A percentile compares a stretch with the other conserved stretches of the same genome.
These are phyloP conservation scores for Scaeva pyrastri DNA, from an alignment of 2,888 invertebrate species.

Conservation along the genomic window DNA sequence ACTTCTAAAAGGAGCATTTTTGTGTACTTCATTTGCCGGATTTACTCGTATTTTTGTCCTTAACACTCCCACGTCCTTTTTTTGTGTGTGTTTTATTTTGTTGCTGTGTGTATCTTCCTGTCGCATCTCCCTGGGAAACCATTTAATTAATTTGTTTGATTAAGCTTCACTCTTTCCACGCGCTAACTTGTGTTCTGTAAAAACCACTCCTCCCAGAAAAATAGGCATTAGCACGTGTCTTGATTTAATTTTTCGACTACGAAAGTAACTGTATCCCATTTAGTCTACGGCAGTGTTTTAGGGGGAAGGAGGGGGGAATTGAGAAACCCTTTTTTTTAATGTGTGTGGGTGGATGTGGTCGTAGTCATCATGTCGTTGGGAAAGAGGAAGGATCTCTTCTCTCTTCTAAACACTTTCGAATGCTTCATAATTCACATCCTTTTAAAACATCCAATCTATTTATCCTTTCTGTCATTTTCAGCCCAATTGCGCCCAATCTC, in stretches of 20 bases:
- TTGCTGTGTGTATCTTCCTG: background rate
- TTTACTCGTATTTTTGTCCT: slow-evolving; percentile 22
- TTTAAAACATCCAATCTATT: slow-evolving; percentile 46
- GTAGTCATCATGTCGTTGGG: too few relatives aligned
- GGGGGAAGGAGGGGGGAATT: background rate
- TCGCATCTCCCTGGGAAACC: slow-evolving; percentile 30
- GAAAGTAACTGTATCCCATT: slow-evolving; percentile 7
- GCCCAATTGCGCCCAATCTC: slow-evolving; percentile 68
- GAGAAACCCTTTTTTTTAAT: slow-evolving; percentile 16
- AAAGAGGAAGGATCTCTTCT: slow-evolving; percentile 14
- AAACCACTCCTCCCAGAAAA: background rate
- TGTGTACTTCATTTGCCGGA: slow-evolving; percentile 15
- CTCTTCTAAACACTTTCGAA: slow-evolving; percentile 29
- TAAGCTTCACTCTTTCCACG: slow-evolving; percentile 30
- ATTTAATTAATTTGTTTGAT: slow-evolving; percentile 74
- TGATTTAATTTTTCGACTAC: slow-evolving; percentile 62
- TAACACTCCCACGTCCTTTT: background rate
- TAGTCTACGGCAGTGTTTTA: slow-evolving; percentile 2
- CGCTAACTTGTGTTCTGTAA: background rate
- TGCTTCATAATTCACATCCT: slow-evolving; percentile 62
- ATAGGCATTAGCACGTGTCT: slow-evolving; percentile 67
- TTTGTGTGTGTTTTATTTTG: too few relatives aligned
- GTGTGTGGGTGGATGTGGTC: background rate
- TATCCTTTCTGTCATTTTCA: slow-evolving; percentile 67
- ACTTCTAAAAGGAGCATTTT: slow-evolving; percentile 26